A percentile compares a stretch with the other conserved stretches of the same genome.
phyloP scores from a whole-genome alignment of 1,140 invertebrate species.

The Bombus huntii region DNA sequence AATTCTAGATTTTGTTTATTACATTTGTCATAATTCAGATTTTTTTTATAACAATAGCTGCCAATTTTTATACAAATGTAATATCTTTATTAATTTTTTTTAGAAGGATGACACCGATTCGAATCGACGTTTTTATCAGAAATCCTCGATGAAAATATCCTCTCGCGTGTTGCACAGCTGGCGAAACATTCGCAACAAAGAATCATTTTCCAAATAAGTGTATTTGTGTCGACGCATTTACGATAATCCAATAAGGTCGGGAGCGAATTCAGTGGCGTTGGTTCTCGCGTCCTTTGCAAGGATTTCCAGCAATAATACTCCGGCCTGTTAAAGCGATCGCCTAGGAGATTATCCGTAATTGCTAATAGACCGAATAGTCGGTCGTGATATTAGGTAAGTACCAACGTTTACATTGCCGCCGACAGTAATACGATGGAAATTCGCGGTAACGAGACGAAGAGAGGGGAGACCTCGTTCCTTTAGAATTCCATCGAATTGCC shows the following conservation, averaged over 20 bases:
- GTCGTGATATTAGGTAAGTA: slow-evolving; percentile 42
- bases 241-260: slow-evolving; percentile 44
- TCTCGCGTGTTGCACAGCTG: not conserved
- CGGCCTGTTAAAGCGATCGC: slow-evolving; percentile 60
- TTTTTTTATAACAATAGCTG: too few relatives aligned
- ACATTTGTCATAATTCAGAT: too few relatives aligned
- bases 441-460: slow-evolving; percentile 58
- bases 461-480: not conserved
- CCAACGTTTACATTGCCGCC: slow-evolving; percentile 42
- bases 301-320: slow-evolving; percentile 65
- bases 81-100: not conserved
- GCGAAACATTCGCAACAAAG: not conserved
- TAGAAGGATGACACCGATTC: not conserved
- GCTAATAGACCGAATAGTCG: slow-evolving; percentile 64
- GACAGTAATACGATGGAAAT: slow-evolving; percentile 61
- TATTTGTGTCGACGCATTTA: slow-evolving; percentile 18
- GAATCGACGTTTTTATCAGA: not conserved
- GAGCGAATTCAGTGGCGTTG: not conserved
- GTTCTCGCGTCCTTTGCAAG: slow-evolving; percentile 27
- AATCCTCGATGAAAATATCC: not conserved
- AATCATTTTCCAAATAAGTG: slow-evolving; percentile 41
- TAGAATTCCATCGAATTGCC: slow-evolving; percentile 4
- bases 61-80: too few relatives aligned
- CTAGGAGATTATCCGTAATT: slow-evolving; percentile 70
- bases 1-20: too few relatives aligned